These are phyloP conservation scores for Euproctis similis DNA, from an alignment of 2,888 invertebrate genomes.

Conservation along the genomic window DNA sequence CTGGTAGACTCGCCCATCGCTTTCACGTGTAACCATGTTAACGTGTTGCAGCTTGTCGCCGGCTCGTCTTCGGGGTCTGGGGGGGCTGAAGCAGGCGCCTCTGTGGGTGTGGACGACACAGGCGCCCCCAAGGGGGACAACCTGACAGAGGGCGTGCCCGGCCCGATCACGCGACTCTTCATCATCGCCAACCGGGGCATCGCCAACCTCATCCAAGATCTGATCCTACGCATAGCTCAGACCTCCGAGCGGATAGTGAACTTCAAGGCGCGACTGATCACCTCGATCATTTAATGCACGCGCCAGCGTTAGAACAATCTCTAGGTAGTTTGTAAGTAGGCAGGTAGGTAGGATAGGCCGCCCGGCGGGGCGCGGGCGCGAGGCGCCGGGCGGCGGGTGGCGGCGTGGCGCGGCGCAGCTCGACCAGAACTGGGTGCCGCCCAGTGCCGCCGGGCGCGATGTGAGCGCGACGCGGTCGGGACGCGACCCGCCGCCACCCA, in stretches of 20 bases:
- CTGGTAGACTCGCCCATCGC: no score
- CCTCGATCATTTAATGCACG: slow-evolving; percentile 86
- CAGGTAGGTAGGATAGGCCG: slow-evolving; percentile 33
- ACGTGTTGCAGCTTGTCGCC: slow-evolving; percentile 82
- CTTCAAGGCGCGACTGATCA: slow-evolving; percentile 94
- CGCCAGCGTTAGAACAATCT: slow-evolving; percentile 43
- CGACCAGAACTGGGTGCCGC: slow-evolving; percentile 9
- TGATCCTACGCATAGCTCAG: slow-evolving; percentile 91
- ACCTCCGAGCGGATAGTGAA: slow-evolving; percentile 94
- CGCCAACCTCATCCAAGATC: slow-evolving; percentile 90
- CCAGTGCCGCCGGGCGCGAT: slow-evolving; percentile 8
- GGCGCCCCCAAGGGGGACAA: slow-evolving; percentile 79
- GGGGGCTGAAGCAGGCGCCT: slow-evolving; percentile 65
- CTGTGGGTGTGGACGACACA: slow-evolving; percentile 67
- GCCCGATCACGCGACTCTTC: slow-evolving; percentile 89
- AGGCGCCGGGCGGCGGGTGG: slow-evolving; percentile 9
- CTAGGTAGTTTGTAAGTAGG: slow-evolving; percentile 30
- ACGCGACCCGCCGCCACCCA: slow-evolving; percentile 38
- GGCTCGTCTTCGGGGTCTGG: slow-evolving; percentile 78
- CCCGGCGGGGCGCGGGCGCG: slow-evolving; percentile 10
- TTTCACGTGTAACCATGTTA: not conserved
- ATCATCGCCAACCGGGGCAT: slow-evolving; percentile 91
- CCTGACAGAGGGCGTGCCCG: slow-evolving; percentile 88
- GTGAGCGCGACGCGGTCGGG: slow-evolving; percentile 13
- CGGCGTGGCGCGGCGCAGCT: slow-evolving; percentile 8